These are phyloP conservation scores for Lasioglossum villosulum DNA, from an alignment of 2,888 invertebrate species.

Conservation along the genomic window DNA sequence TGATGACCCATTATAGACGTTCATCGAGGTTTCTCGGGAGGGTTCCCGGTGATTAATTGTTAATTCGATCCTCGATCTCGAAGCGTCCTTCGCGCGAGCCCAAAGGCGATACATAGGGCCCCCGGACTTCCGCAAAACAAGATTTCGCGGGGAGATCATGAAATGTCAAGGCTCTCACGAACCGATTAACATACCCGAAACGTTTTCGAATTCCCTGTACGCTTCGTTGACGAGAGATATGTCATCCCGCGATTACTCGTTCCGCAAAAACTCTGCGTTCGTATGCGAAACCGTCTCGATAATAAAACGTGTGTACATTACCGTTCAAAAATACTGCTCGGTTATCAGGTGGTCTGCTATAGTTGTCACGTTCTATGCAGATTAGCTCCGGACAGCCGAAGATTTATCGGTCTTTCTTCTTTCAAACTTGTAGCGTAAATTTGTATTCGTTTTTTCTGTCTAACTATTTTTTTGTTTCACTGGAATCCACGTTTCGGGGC, in stretches of 20 bases:
- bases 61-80: conserved; percentile 45
- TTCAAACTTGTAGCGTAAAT: not conserved
- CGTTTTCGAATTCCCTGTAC: not conserved
- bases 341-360: not conserved
- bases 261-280: not conserved
- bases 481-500: not conserved
- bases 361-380: not conserved
- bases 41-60: conserved; percentile 9
- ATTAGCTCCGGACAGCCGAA: not conserved
- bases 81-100: conserved; percentile 34
- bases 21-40: not conserved
- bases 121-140: conserved; percentile 23
- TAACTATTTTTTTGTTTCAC: not conserved
- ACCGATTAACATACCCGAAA: not conserved
- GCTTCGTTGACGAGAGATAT: not conserved
- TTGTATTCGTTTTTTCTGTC: not conserved
- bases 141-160: conserved; percentile 11
- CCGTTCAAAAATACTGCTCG: not conserved
- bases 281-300: not conserved
- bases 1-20: not conserved
- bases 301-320: not conserved
- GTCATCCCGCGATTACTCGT: not conserved
- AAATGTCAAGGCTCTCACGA: conserved; percentile 38
- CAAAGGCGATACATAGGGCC: not conserved
- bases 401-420: not conserved